Percentiles rank a stretch among this genome's conserved stretches.
Conservation (phyloP, 2,113 vertebrate species). For the Varanus salvator region DNA sequence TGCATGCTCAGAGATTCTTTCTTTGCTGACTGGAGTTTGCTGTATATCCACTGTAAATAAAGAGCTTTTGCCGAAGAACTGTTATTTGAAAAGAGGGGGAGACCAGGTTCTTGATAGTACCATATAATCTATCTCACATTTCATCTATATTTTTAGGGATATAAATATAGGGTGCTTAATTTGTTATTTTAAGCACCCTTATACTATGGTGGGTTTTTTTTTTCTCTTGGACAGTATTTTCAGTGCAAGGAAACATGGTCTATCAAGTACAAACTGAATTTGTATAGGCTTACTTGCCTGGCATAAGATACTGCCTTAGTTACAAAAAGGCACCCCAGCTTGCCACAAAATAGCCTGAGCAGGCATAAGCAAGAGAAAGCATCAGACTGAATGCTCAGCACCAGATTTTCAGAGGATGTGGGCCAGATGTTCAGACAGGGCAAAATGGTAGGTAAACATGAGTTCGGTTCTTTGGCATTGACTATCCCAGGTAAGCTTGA, state of each 20-base stretch:
- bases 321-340: background rate
- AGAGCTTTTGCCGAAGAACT: too few species aligned
- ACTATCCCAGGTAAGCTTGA: background rate
- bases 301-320: background rate
- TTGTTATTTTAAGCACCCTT: background rate
- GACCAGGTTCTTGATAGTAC: background rate
- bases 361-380: background rate
- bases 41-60: too few species aligned
- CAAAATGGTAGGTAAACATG: background rate
- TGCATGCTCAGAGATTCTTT: too few species aligned
- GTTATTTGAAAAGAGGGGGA: too few species aligned
- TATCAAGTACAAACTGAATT: background rate
- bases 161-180: too few species aligned
- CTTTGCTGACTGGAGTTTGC: too few species aligned
- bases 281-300: background rate
- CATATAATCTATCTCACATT: background rate
- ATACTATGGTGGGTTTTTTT: constrained; percentile 7
- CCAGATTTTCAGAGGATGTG: background rate
- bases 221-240: constrained; percentile 17
- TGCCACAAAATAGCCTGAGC: background rate
- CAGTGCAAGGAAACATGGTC: background rate
- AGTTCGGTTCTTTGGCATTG: background rate
- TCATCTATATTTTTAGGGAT: background rate
- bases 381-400: background rate
- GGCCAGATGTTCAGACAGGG: background rate